Evolutionary conservation across 2,797 vertebrate species (phyloP), one percentile per base, ranked within the genome.

Genomic region (Amphiprion clarkii): DNA sequence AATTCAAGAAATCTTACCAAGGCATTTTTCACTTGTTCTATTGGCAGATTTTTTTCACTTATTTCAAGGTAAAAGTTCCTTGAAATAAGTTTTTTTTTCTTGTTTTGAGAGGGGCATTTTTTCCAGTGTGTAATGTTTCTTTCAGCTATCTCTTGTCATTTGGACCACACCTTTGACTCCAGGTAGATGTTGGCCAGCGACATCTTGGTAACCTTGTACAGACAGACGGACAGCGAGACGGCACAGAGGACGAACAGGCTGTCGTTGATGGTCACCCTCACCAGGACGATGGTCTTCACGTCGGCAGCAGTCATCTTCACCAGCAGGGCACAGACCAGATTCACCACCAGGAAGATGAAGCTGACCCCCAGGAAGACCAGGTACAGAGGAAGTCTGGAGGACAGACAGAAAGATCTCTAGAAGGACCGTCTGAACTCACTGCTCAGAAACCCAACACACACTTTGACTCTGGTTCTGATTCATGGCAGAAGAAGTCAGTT

Each of bases 171-270:
- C 97, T 98, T 98, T 25, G 97, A 97, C 88, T 98, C 96, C 95
- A 99, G 92, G 93, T 98, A 97, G 85, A 98, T 96, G 93, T 96
- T 97, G 87, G 97, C 96, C 87, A 97, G 92, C 33, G 97, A 97
- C 97, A 98, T 98, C 95, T 97, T 98, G 71, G 96, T 96, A 66
- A 99, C 97, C 89, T 96, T 97, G 93, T 96, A 98, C 86, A 99
- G 96, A 88, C 97, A 97, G 90, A 98, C 33, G 60, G 97, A 96
- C 68, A 99, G 96, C 0, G 96, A 97, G 82, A 97, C 74, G 39
- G 97, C 97, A 0, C 97, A 98, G 71, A 98, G 95, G 84, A 99
- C 96, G 13, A 99, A 98, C 57, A 99, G 88, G 0, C 96, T 96
- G 95, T 98, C 97, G 2, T 98, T 99, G 78, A 99, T 95, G 87